Base-by-base conservation (phyloP, 2,797 vertebrate genomes). In the Hydrophis major region DNA sequence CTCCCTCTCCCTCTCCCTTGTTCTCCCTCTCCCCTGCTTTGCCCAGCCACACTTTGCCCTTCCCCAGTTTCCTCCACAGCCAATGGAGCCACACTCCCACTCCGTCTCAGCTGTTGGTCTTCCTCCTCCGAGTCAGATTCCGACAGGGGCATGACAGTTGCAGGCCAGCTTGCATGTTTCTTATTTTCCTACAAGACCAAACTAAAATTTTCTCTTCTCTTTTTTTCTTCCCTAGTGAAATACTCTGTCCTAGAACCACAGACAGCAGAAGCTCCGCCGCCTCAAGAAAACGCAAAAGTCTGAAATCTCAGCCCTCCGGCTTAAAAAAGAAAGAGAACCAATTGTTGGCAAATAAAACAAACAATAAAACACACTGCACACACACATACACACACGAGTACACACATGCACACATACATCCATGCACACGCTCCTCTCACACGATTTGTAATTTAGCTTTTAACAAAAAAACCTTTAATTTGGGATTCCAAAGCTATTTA, bases 171-270 rank as follows among this genome's bases (percentile, higher is more conserved):
- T 50, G 32, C 0, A 61, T 47, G 32, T 0, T 55, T 59, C 10
- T 10, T 57, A 28, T 83, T 55, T 37, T 89, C 32, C 56, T 90
- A 0, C 88, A 56, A 93, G 88, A 42, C 96, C 47, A 95, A 0
- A 1, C 6, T 0, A 28, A 59, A 42, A 3, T 20, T 8, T 91
- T 25, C 93, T 47, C 12, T 92, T 92, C 32, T 56, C 86, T 50
- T 88, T 87, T 0, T 6, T 16, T 8, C 94, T 90, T 94, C 93
- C 78, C 86, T 95, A 99, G 99, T 98, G 94, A 98, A 98, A 95
- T 98, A 98, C 94, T 98, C 98, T 10, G 98, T 98, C 0, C 97
- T 99, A 94, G 98, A 98, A 94, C 96, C 97, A 0, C 97, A 98
- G 93, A 98, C 98, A 1, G 97, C 98, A 20, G 98, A 98, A 95